phyloP scores from a whole-genome alignment of 1,140 invertebrate species.

The Ostrea denselamellosa region DNA sequence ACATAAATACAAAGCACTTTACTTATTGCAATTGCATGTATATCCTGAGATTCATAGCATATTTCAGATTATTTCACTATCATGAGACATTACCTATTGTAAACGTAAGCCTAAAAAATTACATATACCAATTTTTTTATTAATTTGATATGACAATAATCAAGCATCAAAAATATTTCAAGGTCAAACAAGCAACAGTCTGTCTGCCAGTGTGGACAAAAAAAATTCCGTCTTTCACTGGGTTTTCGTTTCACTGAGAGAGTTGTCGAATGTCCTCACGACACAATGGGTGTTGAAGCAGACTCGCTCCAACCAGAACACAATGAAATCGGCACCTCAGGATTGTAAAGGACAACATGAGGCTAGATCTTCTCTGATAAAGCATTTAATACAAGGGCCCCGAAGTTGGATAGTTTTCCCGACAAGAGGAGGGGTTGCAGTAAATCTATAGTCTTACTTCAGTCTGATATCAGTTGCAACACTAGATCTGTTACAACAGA shows the following conservation, averaged over 20 bases:
- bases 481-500: constrained; percentile 2
- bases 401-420: not conserved
- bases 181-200: constrained; percentile 27
- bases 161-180: constrained; percentile 25
- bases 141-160: constrained; percentile 32
- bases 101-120: not conserved
- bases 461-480: not conserved
- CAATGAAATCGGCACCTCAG: not conserved
- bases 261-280: not conserved
- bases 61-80: not conserved
- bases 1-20: not conserved
- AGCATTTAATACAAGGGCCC: not conserved
- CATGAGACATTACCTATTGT: constrained; percentile 9
- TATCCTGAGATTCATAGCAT: not conserved
- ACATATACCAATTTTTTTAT: not conserved
- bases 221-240: not conserved
- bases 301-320: not conserved
- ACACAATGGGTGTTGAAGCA: constrained; percentile 28
- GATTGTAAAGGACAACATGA: not conserved
- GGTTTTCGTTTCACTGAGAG: not conserved
- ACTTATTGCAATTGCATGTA: constrained; percentile 19
- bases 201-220: not conserved
- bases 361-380: constrained; percentile 20
- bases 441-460: not conserved
- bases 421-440: not conserved